Evolutionary conservation across 2,113 vertebrate genomes (phyloP), one percentile per base, ranked within the genome.

Genomic region (Montifringilla adamsi): DNA sequence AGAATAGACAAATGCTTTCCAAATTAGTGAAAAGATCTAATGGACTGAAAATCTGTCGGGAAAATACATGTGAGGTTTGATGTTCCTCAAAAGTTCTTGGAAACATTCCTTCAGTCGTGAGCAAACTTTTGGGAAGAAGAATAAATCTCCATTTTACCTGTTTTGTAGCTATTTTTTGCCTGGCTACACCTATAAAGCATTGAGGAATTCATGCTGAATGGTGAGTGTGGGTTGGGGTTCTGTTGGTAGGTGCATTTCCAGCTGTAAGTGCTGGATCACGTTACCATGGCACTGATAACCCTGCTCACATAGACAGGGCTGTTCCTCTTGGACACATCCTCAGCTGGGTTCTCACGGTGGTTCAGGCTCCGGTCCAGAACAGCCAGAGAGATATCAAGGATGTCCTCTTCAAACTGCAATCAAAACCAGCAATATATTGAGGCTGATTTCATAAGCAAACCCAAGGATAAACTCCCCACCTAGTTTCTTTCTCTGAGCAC

Each of bases 331-430:
- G 91, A 80, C 7, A 94, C 77, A 5, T 97, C 97, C 39, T 5
- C 26, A 21, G 69, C 89, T 13, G 96, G 91, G 39, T 95, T 87
- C 74, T 93, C 11, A 3, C 23, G 64, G 55, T 93, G 87, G 35
- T 8, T 89, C 88, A 94, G 44, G 90, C 89, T 97, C 63, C 90
- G 73, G 17, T 97, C 97, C 93, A 97, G 66, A 7, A 97, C 55
- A 33, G 83, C 63, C 72, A 97, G 87, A 41, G 91, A 95, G 76
- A 95, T 95, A 31, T 96, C 95, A 44, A 97, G 86, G 59, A 97
- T 93, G 60, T 79, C 91, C 43, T 97, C 97, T 81, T 96, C 97
- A 84, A 97, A 97, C 97, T 97, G 75, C 21, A 85, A 86, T 49
- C 19, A 58, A 86, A 90, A 6, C 21, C 72, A 84, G 37, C 56